These are phyloP conservation scores for Etheostoma nigrum DNA, from an alignment of 2,797 vertebrate species.

Conservation along the genomic window DNA sequence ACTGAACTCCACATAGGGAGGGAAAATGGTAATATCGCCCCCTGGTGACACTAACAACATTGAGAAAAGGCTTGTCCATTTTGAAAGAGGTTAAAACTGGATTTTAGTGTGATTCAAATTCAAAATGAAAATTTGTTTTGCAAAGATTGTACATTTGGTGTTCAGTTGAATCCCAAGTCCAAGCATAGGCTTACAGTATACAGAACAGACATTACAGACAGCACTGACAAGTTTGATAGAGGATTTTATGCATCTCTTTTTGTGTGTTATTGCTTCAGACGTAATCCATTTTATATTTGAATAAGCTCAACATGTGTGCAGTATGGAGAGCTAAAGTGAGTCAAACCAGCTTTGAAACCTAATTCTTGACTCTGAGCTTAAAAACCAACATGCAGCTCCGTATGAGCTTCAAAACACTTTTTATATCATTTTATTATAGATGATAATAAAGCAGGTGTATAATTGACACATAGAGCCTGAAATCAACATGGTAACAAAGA, in stretches of 20 bases:
- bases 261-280: conserved; percentile 38
- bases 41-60: conserved; percentile 60
- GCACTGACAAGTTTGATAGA: conserved; percentile 31
- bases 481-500: neutral
- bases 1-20: conserved; percentile 27
- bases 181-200: neutral
- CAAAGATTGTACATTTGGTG: conserved; percentile 7
- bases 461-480: neutral
- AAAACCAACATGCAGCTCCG: conserved; percentile 7
- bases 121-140: conserved; percentile 2
- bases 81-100: neutral
- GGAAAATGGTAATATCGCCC: conserved; percentile 74
- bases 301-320: conserved; percentile 38
- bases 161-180: neutral
- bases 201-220: conserved; percentile 36
- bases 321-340: conserved; percentile 16
- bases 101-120: conserved; percentile 12
- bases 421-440: conserved; percentile 2
- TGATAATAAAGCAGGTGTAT: neutral
- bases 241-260: conserved; percentile 37
- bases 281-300: conserved; percentile 55
- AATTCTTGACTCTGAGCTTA: conserved; percentile 23
- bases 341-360: conserved; percentile 48
- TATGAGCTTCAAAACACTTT: conserved; percentile 17
- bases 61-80: conserved; percentile 1